Percentiles rank a stretch among this genome's conserved stretches.
These are phyloP conservation scores for Hapalemur alaotrensis DNA, from an alignment of 2,797 vertebrate species.

Conservation along the genomic window DNA sequence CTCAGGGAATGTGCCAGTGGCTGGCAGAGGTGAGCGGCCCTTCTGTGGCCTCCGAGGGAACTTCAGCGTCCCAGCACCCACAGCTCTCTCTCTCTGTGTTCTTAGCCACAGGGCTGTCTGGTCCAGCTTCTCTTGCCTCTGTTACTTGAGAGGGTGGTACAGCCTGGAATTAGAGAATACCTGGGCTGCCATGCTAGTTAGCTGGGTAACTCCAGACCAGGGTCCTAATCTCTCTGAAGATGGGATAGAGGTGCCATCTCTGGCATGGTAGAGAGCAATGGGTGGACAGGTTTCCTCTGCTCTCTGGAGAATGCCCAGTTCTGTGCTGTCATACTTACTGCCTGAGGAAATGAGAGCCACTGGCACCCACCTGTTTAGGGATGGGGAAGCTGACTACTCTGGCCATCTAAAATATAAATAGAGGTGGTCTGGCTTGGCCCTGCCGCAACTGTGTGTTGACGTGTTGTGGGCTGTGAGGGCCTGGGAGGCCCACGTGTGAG, in stretches of 20 bases:
- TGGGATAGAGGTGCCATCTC: background rate
- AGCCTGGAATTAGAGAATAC: background rate
- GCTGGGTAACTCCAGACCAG: background rate
- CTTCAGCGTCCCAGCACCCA: background rate
- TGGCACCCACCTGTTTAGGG: background rate
- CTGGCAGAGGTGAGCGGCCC: background rate
- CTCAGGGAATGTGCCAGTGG: background rate
- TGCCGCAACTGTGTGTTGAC: background rate
- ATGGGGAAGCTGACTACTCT: background rate
- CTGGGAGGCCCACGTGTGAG: background rate
- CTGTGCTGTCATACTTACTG: background rate
- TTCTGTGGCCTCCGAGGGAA: background rate
- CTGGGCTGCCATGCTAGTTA: background rate
- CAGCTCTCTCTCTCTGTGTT: accelerated
- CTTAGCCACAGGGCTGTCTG: background rate
- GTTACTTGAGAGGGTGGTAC: background rate
- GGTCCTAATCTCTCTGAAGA: background rate
- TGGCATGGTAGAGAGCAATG: background rate
- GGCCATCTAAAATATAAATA: background rate
- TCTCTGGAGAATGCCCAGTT: background rate
- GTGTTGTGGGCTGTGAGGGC: background rate
- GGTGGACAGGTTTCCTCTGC: background rate
- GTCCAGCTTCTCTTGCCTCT: background rate
- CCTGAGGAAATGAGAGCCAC: background rate
- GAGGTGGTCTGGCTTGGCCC: background rate